Base-by-base conservation (phyloP, 2,797 vertebrate genomes). In the Hylomyscus alleni region DNA sequence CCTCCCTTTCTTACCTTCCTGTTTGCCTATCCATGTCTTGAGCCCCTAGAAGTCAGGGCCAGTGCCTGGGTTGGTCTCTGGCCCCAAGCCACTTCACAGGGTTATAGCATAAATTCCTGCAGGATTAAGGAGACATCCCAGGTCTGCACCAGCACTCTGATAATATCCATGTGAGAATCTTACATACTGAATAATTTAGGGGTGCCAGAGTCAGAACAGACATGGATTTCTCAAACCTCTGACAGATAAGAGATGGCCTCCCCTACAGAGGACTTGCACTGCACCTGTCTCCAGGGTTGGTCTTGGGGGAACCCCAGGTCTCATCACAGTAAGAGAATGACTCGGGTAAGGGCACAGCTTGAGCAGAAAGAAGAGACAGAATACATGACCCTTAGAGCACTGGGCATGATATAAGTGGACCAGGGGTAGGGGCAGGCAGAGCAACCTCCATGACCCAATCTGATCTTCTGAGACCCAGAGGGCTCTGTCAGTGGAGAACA, bases 151-250 rank as follows among this genome's bases (percentile, higher is more conserved):
- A 91, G 82, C 19, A 34, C 91, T 69, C 92, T 91, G 89, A 86
- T 86, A 19, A 44, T 20, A 78, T n/a, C 58, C 75, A 13, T 52
- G 54, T n/a, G 0, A 24, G 75, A 73, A 88, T 56, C 62, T 20
- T 50, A 73, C 10, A 31, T 72, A 81, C 62, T 90, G 94, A 95
- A 96, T 95, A 95, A 90, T 67, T 96, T 94, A 96, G 58, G 13
- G 54, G 11, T 65, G 50, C 92, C 85, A n/a, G 81, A 84, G 62
- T 87, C 90, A 62, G 75, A 80, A 78, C 89, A 90, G 76, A 52
- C 14, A 56, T 89, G 90, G 83, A 3, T 60, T 91, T 87, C 81
- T 82, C 72, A 31, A 31, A 26, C 78, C 40, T 52, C 69, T 69
- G 72, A 88, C 91, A 94, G 72, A n/a, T 31, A 54, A 90, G 88